A percentile compares a stretch with the other conserved stretches of the same genome.
Conservation (phyloP, 2,797 vertebrate species). For the Cossypha caffra region DNA sequence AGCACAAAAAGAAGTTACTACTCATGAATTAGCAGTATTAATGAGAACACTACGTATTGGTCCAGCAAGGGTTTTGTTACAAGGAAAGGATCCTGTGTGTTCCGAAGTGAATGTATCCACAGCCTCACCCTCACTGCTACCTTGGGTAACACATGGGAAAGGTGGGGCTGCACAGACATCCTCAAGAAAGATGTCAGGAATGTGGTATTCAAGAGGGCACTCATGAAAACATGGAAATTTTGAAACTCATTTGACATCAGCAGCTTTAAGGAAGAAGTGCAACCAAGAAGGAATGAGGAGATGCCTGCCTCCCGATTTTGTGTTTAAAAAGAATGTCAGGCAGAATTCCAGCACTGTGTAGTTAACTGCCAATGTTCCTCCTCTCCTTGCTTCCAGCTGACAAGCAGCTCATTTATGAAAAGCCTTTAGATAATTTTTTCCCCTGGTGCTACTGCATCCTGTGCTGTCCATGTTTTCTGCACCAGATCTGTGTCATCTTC, state of each 20-base stretch:
- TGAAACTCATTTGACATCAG: neutral
- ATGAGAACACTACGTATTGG: fast-evolving
- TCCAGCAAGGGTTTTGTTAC: neutral
- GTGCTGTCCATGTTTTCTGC: neutral
- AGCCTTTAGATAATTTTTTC: neutral
- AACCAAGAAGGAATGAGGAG: neutral
- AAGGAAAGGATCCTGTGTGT: neutral
- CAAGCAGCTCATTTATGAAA: fast-evolving
- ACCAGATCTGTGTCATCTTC: neutral
- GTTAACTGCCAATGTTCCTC: neutral
- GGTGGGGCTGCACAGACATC: neutral
- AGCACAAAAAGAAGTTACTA: neutral
- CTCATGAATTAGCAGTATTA: neutral
- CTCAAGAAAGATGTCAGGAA: neutral
- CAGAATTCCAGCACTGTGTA: neutral
- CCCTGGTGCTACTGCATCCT: fast-evolving
- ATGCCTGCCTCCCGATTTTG: neutral
- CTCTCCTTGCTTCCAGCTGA: neutral
- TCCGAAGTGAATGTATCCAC: neutral
- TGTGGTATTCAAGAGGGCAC: neutral
- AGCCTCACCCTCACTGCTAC: neutral
- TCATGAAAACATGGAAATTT: fast-evolving
- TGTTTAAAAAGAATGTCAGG: neutral
- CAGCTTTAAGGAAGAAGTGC: neutral
- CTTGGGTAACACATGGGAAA: fast-evolving